Evolutionary conservation across 2,888 invertebrate species (phyloP).

Genomic region (Blera fallax): DNA sequence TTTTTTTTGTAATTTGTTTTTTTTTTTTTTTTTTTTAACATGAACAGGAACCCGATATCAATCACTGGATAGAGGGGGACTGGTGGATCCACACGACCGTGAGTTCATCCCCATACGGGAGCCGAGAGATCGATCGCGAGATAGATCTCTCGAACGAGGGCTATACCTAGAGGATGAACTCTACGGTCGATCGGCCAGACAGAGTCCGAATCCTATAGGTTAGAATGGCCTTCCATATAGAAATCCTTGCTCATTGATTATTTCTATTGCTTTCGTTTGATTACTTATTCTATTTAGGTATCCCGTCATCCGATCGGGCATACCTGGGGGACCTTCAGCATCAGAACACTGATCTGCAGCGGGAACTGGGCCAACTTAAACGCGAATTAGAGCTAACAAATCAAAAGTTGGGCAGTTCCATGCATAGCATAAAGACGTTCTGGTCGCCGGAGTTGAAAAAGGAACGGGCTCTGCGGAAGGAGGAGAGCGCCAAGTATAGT

Average conservation of each 20-base stretch:
- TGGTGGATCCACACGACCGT: constrained; percentile 89
- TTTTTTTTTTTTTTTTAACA: constrained; percentile 22
- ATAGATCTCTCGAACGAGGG: constrained; percentile 86
- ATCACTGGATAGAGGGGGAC: constrained; percentile 87
- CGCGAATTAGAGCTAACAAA: constrained; percentile 97
- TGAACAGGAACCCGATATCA: constrained; percentile 84
- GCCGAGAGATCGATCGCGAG: constrained; percentile 86
- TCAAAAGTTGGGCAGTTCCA: constrained; percentile 98
- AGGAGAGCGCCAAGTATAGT: constrained; percentile 98
- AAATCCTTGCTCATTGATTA: constrained; percentile 71
- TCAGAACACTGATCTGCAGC: constrained; percentile 96
- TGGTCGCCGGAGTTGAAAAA: constrained; percentile 99
- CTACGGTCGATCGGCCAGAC: constrained; percentile 86
- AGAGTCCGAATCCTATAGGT: constrained; percentile 86
- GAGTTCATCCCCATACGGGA: constrained; percentile 94
- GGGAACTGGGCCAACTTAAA: constrained; percentile 94
- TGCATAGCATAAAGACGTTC: constrained; percentile 99
- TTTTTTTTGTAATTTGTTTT: not conserved
- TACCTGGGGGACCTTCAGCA: constrained; percentile 93
- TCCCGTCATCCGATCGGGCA: constrained; percentile 84
- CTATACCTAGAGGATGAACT: constrained; percentile 88
- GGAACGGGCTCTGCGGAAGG: constrained; percentile 97
- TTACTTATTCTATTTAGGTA: constrained; percentile 74
- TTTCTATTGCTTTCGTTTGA: not conserved
- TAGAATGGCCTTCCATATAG: constrained; percentile 40